Conservation (phyloP, 1,140 invertebrate genomes). For the Rhopalosiphum padi region DNA sequence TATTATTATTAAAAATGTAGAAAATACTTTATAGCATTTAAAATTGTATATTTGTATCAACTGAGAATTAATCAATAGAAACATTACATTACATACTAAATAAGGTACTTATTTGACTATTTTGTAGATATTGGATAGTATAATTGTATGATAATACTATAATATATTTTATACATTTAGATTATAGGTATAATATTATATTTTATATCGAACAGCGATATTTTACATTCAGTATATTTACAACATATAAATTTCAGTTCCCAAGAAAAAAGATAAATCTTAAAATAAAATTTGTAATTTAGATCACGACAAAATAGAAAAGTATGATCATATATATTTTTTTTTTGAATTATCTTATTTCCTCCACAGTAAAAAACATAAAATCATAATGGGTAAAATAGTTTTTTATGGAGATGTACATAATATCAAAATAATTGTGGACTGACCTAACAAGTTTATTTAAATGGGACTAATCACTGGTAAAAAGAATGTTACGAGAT, state of each 20-base stretch:
- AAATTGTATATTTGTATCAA: constrained; percentile 6
- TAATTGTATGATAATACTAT: not conserved
- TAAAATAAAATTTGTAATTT: not conserved
- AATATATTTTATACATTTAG: not conserved
- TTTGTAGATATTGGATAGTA: not conserved
- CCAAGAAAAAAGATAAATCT: not conserved
- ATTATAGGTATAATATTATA: not conserved
- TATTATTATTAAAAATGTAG: not conserved
- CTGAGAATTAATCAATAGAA: constrained; percentile 5
- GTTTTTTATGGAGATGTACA: not conserved
- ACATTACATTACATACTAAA: not conserved
- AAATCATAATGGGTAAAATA: not conserved
- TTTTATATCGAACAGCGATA: not conserved
- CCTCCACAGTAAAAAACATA: not conserved
- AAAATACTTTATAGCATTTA: not conserved
- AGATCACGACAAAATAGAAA: not conserved
- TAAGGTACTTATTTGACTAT: not conserved
- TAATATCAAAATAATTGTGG: not conserved
- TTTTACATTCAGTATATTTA: not conserved
- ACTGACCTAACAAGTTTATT: not conserved
- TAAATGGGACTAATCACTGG: not conserved
- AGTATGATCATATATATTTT: not conserved
- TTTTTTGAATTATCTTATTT: not conserved
- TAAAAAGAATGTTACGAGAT: not conserved
- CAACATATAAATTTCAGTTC: not conserved